Evolutionary conservation across 2,113 vertebrate genomes (phyloP).

Genomic region (Reinhardtius hippoglossoides): DNA sequence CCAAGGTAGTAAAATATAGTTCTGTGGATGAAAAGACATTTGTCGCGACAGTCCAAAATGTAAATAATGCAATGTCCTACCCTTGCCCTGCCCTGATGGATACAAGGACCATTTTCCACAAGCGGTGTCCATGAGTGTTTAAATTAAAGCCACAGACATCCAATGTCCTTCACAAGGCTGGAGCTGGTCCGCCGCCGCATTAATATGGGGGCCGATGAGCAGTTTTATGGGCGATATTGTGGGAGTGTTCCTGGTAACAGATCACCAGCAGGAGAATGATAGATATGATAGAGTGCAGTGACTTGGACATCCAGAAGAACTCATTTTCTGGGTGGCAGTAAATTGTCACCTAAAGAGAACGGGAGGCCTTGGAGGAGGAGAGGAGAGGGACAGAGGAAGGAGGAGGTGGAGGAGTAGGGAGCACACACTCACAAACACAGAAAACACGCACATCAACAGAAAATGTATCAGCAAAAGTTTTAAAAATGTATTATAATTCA

Average conservation of each 20-base stretch:
- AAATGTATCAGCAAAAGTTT: neutral
- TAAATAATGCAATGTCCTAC: slow-evolving; percentile 40
- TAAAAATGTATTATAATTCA: neutral
- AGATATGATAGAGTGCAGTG: slow-evolving; percentile 75
- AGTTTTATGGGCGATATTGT: slow-evolving; percentile 77
- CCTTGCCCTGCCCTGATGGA: slow-evolving; percentile 53
- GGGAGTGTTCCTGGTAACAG: slow-evolving; percentile 71
- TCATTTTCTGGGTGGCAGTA: slow-evolving; percentile 77
- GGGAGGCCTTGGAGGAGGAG: slow-evolving; percentile 66
- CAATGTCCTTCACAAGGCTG: slow-evolving; percentile 70
- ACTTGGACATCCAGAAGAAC: slow-evolving; percentile 67
- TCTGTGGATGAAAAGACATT: slow-evolving; percentile 10
- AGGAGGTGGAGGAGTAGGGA: slow-evolving; percentile 1
- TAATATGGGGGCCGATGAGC: slow-evolving; percentile 65
- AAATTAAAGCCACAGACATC: slow-evolving; percentile 70
- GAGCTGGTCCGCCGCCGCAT: slow-evolving; percentile 49
- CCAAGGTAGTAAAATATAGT: neutral
- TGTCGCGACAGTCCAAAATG: slow-evolving; percentile 13
- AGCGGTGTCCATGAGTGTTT: slow-evolving; percentile 61
- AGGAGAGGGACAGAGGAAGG: slow-evolving; percentile 15
- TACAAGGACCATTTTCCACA: slow-evolving; percentile 41
- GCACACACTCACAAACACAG: neutral
- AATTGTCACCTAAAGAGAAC: slow-evolving; percentile 70
- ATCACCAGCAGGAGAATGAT: slow-evolving; percentile 71
- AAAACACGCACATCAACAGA: neutral